Base-by-base conservation (phyloP, 35 echinoderm and acorn worm genomes). In the Lytechinus pictus region DNA sequence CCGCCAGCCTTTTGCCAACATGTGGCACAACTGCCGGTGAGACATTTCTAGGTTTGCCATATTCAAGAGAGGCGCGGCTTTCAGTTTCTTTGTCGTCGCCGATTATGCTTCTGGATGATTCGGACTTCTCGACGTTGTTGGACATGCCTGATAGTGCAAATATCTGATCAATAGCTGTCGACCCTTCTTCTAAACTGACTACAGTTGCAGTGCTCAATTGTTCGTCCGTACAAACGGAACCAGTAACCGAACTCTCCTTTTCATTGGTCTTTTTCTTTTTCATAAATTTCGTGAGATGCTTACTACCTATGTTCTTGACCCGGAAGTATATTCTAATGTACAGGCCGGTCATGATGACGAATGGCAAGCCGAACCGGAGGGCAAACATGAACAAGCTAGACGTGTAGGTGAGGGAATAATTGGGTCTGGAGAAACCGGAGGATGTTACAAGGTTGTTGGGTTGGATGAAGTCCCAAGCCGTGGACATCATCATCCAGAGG, bases 401-500 rank as follows among this genome's bases (percentile, higher is more conserved):
- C 10, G 88, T 90, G 88, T 44, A 21, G 6, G 52, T 93, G 14
- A 54, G 9, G 92, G 92, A 27, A 27, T 53, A 93, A 16, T 93
- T 93, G 8, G 88, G 92, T 28, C 54, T 54, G 52, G 92, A 54
- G 29, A 93, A 54, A 93, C 92, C 92, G 7, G 55, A 27, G 19
- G 52, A 27, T 93, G 92, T 93, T 13, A 28, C 55, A 11, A 57
- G 53, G 52, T 27, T 27, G 55, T 57, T 55, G 14, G 92, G 92
- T 5, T 14, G 14, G 54, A 93, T 27, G 8, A 93, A 54, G 55
- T 93, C 92, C 92, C 92, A 93, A 1, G 53, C 92, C 3, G 55
- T 27, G 21, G 58, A 92, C 28, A 96, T 92, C 44, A 57, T 52
- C 88, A 96, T 28, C 95, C 95, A 96, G 11, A 96, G 4, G 4